phyloP scores from a whole-genome alignment of 2,888 invertebrate species.

The Nowickia ferox region DNA sequence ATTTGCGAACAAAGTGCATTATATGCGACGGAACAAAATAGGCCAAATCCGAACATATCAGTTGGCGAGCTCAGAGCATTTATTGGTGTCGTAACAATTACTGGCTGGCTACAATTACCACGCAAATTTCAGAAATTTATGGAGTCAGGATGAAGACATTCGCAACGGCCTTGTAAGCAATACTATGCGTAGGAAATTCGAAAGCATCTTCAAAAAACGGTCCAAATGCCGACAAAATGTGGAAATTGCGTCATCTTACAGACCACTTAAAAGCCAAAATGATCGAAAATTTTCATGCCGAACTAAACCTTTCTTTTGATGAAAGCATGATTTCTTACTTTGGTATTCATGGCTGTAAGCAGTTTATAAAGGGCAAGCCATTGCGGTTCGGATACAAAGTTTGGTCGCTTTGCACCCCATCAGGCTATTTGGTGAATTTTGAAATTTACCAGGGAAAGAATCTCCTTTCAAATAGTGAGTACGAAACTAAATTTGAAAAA shows the following conservation, averaged over 20 bases:
- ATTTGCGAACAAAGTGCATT: conserved; percentile 35
- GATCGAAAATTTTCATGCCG: conserved; percentile 32
- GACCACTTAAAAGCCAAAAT: conserved; percentile 26
- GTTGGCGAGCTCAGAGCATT: conserved; percentile 27
- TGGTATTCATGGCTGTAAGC: conserved; percentile 41
- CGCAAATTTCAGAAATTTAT: conserved; percentile 46
- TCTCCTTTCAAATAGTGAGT: not conserved
- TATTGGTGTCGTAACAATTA: conserved; percentile 44
- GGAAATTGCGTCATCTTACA: conserved; percentile 20
- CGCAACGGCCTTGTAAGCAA: not conserved
- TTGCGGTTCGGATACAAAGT: conserved; percentile 18
- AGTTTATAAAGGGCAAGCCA: conserved; percentile 45
- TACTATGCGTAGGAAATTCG: conserved; percentile 1
- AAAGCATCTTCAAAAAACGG: conserved; percentile 22
- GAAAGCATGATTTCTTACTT: conserved; percentile 49
- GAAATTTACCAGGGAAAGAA: conserved; percentile 16
- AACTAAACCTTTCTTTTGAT: conserved; percentile 42
- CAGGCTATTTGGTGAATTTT: conserved; percentile 7
- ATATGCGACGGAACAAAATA: conserved; percentile 3
- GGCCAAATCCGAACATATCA: conserved; percentile 26
- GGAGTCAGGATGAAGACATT: conserved; percentile 22
- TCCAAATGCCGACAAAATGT: conserved; percentile 11
- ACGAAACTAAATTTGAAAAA: conserved; percentile 15
- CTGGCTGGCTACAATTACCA: conserved; percentile 31
- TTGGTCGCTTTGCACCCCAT: not conserved